Base-by-base conservation (phyloP, 2,113 vertebrate genomes). In the Lepisosteus osseus region DNA sequence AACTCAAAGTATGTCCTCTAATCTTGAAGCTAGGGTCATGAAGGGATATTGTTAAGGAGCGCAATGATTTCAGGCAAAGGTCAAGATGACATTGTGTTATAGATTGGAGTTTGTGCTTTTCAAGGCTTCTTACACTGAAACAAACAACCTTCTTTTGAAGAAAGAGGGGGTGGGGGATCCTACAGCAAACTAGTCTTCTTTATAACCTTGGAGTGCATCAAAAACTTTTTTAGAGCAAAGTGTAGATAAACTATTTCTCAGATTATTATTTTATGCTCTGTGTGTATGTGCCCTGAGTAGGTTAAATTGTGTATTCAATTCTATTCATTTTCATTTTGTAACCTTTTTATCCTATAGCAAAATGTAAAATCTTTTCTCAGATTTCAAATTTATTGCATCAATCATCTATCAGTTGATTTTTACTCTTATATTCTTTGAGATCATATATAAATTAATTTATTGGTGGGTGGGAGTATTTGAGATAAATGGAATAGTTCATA, bases 31-130 rank as follows among this genome's bases (percentile, higher is more conserved):
- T 0, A 70, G 40, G 68, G 63, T 43, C 81, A 88, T 87, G 82
- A 84, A 82, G 78, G 76, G 0, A 77, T 79, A 74, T 84, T 91
- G 87, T 89, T 74, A 6, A 72, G 70, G 76, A 70, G 74, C 6
- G 0, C 2, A 72, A 67, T 78, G 79, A 82, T 72, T 41, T 81
- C 77, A 42, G 68, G 17, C 54, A 72, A 67, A 75, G 80, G 82
- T 81, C 83, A 67, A 40, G 45, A 77, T 69, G 78, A 83, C 84
- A 71, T 80, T 79, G 73, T 82, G 74, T 74, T 65, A 15, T 73
- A 72, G 73, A 43, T 43, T 14, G 54, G 61, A 15, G 54, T 7
- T 51, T 15, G 15, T 40, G 63, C 59, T 45, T 66, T 70, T 61
- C 61, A 70, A 61, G 63, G 63, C 73, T 51, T 70, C 65, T 55